Evolutionary conservation across 2,888 invertebrate species (phyloP).

Genomic region (Ephialtes manifestator): DNA sequence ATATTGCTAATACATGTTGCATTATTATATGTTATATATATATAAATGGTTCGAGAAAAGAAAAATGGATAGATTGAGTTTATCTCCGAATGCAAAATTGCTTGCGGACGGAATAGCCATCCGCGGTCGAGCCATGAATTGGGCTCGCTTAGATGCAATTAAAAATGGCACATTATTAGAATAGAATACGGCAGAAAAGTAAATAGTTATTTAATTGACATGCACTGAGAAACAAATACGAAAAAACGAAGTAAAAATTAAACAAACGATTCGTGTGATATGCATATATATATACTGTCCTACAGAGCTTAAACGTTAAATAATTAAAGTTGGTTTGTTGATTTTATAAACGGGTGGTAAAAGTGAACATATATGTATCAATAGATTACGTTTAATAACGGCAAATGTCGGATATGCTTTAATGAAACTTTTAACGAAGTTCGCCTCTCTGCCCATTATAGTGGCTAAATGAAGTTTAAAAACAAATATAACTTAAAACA

Average conservation of each 20-base stretch:
- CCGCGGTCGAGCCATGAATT: slow-evolving; percentile 14
- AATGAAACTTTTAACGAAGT: slow-evolving; percentile 13
- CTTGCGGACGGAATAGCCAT: slow-evolving; percentile 76
- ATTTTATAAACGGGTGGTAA: slow-evolving; percentile 6
- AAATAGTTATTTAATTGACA: slow-evolving; percentile 46
- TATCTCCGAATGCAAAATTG: slow-evolving; percentile 82
- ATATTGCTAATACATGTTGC: slow-evolving; percentile 75
- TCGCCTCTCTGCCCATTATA: neutral
- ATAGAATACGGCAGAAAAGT: slow-evolving; percentile 32
- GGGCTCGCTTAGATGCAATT: slow-evolving; percentile 23
- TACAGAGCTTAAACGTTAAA: slow-evolving; percentile 37
- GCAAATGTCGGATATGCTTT: slow-evolving; percentile 14
- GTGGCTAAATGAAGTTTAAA: neutral
- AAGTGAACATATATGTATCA: slow-evolving; percentile 3
- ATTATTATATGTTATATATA: slow-evolving; percentile 80
- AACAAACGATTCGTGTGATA: slow-evolving; percentile 43
- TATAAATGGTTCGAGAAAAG: slow-evolving; percentile 68
- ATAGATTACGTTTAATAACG: slow-evolving; percentile 1
- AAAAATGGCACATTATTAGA: slow-evolving; percentile 1
- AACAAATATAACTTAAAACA: neutral
- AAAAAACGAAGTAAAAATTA: neutral
- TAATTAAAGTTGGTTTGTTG: slow-evolving; percentile 17
- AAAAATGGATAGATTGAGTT: slow-evolving; percentile 67
- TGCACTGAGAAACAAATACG: slow-evolving; percentile 8
- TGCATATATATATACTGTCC: slow-evolving; percentile 35